A percentile compares a stretch with the other conserved stretches of the same genome.
Conservation (phyloP, 2,797 vertebrate genomes). For the Streptopelia turtur region DNA sequence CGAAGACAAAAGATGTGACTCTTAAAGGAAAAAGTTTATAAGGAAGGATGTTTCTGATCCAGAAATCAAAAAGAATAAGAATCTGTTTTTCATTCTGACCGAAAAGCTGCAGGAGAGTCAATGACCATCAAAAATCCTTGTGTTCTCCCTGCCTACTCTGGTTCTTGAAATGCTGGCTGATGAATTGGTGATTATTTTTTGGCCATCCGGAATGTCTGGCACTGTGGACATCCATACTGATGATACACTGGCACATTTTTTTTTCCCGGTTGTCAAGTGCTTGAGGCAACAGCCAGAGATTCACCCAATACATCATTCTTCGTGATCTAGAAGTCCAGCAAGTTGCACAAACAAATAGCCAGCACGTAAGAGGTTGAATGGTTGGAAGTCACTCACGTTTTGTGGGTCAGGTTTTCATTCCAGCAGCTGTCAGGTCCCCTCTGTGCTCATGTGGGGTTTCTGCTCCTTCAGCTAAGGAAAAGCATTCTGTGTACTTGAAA, state of each 20-base stretch:
- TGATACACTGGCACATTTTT: constrained; percentile 5
- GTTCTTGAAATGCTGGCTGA: neutral
- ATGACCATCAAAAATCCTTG: neutral
- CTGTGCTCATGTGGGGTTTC: fast-evolving
- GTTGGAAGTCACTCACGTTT: neutral
- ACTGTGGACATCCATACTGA: neutral
- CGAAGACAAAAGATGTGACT: neutral
- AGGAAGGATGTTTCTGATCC: neutral
- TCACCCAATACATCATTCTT: neutral
- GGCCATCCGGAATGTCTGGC: neutral
- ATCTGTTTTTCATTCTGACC: neutral
- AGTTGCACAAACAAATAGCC: neutral
- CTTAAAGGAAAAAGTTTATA: neutral
- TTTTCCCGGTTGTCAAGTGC: neutral
- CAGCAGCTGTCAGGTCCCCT: fast-evolving
- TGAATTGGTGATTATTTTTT: constrained; percentile 43
- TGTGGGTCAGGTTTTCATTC: neutral
- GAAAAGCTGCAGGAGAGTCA: neutral
- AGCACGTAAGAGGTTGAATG: neutral
- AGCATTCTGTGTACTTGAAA: neutral
- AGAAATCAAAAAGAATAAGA: neutral
- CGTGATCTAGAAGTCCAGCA: neutral
- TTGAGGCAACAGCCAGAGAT: neutral
- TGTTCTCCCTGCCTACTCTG: neutral
- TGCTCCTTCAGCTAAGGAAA: too few relatives aligned